Evolutionary conservation across 1,140 invertebrate genomes (phyloP).

Genomic region (Drosophila equinoxialis): DNA sequence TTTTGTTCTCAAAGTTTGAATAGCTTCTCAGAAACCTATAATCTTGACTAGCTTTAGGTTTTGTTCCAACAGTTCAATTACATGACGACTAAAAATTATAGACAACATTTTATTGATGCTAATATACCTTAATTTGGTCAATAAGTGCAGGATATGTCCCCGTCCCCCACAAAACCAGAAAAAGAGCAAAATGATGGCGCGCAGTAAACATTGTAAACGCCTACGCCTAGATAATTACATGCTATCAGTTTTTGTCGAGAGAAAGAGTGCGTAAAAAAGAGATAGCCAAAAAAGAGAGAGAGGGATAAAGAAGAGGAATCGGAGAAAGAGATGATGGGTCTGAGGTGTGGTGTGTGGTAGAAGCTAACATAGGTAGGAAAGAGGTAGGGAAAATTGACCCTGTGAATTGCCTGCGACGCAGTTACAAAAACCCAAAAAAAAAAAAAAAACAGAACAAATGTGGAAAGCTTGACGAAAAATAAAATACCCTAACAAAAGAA

Average conservation of each 20-base stretch:
- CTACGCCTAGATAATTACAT: slow-evolving; percentile 70
- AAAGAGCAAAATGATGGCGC: slow-evolving; percentile 32
- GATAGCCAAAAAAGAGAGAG: neutral
- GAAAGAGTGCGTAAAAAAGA: neutral
- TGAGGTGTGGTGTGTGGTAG: neutral
- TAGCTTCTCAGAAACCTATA: no score
- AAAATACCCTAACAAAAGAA: neutral
- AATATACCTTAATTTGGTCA: neutral
- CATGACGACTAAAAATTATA: no score
- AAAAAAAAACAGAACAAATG: neutral
- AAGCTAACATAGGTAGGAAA: neutral
- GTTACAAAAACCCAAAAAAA: slow-evolving; percentile 35
- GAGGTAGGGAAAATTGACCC: slow-evolving; percentile 29
- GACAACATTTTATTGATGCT: neutral
- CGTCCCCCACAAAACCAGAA: neutral
- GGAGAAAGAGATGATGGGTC: neutral
- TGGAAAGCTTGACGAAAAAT: neutral
- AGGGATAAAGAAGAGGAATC: neutral
- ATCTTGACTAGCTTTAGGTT: no score
- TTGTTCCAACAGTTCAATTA: no score
- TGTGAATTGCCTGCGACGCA: slow-evolving; percentile 52
- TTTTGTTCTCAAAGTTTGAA: no score
- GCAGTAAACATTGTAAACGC: slow-evolving; percentile 60
- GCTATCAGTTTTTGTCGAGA: slow-evolving; percentile 43
- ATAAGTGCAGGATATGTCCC: neutral